A percentile compares a stretch with the other conserved stretches of the same genome.
Conservation (phyloP, 2,888 invertebrate genomes). For the Acanthosepion lycidas region DNA sequence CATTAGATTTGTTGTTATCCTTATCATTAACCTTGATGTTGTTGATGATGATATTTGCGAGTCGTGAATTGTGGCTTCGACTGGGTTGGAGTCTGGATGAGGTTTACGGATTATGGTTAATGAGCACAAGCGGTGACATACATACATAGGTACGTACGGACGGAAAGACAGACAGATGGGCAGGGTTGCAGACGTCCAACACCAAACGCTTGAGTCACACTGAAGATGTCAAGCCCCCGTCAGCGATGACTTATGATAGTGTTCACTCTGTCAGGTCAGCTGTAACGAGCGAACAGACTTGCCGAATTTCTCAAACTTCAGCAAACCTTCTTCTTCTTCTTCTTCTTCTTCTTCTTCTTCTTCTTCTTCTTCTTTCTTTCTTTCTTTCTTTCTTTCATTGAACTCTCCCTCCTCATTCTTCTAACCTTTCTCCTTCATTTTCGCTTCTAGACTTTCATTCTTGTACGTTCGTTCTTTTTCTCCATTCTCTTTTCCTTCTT, state of each 20-base stretch:
- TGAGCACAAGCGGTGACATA: background rate
- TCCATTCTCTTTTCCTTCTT: background rate
- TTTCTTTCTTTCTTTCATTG: background rate
- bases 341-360: background rate
- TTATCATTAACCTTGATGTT: background rate
- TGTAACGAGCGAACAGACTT: background rate
- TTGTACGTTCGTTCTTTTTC: background rate
- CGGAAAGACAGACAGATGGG: background rate
- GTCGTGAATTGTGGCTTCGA: background rate
- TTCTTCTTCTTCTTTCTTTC: too few species aligned
- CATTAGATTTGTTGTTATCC: background rate
- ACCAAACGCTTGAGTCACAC: background rate
- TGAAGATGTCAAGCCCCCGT: constrained; percentile 18
- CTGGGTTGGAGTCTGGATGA: background rate
- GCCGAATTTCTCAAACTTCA: constrained; percentile 33
- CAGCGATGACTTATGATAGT: background rate
- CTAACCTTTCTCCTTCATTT: background rate
- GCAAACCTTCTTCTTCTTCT: background rate
- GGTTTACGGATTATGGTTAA: background rate
- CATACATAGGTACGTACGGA: background rate
- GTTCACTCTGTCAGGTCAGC: background rate
- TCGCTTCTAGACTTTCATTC: background rate
- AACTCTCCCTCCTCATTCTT: too few species aligned
- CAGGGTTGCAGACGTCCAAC: background rate
- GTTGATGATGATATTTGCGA: background rate